Base-by-base conservation (phyloP, 2,888 invertebrate species). In the Flexamia atlantica region DNA sequence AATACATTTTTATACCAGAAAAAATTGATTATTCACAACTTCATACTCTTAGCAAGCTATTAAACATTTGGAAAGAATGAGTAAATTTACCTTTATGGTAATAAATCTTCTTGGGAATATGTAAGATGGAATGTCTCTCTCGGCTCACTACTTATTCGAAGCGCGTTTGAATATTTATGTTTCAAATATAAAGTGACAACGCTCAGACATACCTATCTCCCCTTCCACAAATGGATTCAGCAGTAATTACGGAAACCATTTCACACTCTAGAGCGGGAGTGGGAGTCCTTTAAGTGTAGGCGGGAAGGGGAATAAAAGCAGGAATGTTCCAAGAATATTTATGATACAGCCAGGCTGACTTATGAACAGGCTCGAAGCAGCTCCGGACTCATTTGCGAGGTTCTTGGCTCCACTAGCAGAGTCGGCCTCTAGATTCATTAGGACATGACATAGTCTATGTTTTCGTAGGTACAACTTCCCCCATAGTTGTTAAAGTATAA, bases 251-350 rank as follows among this genome's bases (percentile, higher is more conserved):
- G 76, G 46, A 28, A 76, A 76, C 42, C 76, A 46, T 46, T 76
- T 46, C 76, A 76, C 46, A 42, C 76, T 76, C 46, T 25, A 30
- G 50, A n/a, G 40, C 23, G 76, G 76, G 76, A 42, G 36, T 50
- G 76, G 28, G 76, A 76, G 76, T 76, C 76, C 76, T 76, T 76
- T 76, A 76, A 76, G 46, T 42, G 76, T 76, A 28, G 76, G 46
- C 40, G 76, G 76, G 76, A 42, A 46, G 46, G 76, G 76, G 50
- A 46, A 46, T 76, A 46, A 76, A 76, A 76, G 76, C 76, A 46
- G 76, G 42, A 76, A 76, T 76, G 76, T 76, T 76, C 76, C 76
- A 46, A 50, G 76, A 76, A 76, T 76, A 76, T 76, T 76, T 76
- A 76, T 76, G 76, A 76, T 76, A 76, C 76, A 46, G 46, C 46